Base-by-base conservation (phyloP, 2,113 vertebrate genomes). In the Phocoena sinus region DNA sequence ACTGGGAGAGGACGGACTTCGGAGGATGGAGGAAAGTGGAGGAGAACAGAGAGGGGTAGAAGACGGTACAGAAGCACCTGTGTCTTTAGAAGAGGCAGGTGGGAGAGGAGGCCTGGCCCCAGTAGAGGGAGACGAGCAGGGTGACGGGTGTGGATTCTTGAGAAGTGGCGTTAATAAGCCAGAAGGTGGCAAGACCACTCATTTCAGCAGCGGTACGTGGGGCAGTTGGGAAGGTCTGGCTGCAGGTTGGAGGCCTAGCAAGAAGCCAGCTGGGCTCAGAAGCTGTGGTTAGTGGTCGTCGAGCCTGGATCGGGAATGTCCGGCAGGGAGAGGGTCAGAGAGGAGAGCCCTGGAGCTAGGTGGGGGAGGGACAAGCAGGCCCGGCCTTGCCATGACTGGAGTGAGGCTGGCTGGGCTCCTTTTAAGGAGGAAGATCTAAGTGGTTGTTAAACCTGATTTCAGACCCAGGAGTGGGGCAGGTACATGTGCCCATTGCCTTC, bases 401-500 rank as follows among this genome's bases (percentile, higher is more conserved):
- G 41, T 4, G 11, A 92, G 82, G 62, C 41, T 71, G 9, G 82
- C 67, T 4, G 3, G 68, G 20, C 36, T 96, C 95, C 94, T 97
- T 98, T 97, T 96, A 97, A 97, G 96, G 96, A 97, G 91, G 93
- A 90, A 86, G 80, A 92, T 88, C 68, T 70, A 41, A 65, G 96
- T 44, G 53, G 28, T 60, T 74, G 80, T 77, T 96, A 62, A 82
- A 38, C n/a, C 74, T 67, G 79, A 95, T 26, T 93, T 95, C 83
- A 63, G 93, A 68, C 83, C 84, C 84, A 23, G 87, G 53, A 79
- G 91, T 83, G 82, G 85, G 79, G 85, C 70, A 89, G 89, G 82
- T 87, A 93, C n/a, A 13, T 0, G 6, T 90, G 95, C 81, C 68
- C 67, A 53, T 62, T 62, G 82, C 92, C 93, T 93, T 41, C 56